Evolutionary conservation across 2,888 invertebrate genomes (phyloP), one percentile per base, ranked within the genome.

Genomic region (Xanthia togata): DNA sequence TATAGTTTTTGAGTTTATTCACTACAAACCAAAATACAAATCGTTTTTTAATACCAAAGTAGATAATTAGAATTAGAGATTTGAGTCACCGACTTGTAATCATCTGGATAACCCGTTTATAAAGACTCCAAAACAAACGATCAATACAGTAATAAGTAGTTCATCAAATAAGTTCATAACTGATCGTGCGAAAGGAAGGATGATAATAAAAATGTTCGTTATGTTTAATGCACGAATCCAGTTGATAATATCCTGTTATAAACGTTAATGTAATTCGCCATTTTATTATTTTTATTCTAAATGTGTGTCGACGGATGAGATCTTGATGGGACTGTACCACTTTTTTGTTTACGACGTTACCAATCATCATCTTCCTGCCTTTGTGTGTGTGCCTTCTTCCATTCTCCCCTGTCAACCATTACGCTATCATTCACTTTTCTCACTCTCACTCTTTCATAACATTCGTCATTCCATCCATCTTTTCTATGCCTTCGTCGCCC

Each of bases 181-280:
- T 9, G 47, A 53, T 65, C 64, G 26, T 78, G 82, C 47, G 8
- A 60, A 65, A 78, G 82, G 81, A 84, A 73, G 69, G 68, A 70
- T 63, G 68, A 82, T 60, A 85, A 38, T 81, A 79, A 85, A 78
- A 72, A 23, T 26, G 12, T 47, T 64, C 26, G 31, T 70, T 17
- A 67, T 44, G 44, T 84, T 81, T 50, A 67, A 78, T 73, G 70
- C 65, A 79, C 64, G 60, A 67, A 77, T 62, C 17, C 31, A 67
- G 31, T 76, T 72, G 72, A 65, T 23, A 31, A 64, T 70, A 67
- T 86, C 87, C 87, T 71, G 79, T 60, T 53, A 67, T 84, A 71
- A 87, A 84, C 17, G 14, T 64, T 81, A 60, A 71, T 83, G 81
- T 59, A 50, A 73, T 84, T 72, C 11, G 67, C 38, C 6, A 38